Conservation (phyloP, 1,140 invertebrate species). For the Hycleus phaleratus region DNA sequence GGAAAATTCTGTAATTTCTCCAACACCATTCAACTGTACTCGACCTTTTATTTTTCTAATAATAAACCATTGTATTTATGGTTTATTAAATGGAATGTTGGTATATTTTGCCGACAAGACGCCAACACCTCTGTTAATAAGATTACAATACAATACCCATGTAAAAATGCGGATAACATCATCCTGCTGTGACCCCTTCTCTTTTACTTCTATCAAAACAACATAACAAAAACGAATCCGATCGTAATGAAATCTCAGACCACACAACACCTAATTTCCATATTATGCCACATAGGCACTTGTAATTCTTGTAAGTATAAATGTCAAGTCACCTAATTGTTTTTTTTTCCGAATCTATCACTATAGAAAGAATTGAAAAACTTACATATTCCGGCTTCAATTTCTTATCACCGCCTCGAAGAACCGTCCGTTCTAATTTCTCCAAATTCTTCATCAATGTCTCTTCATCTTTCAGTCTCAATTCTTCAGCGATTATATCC, state of each 20-base stretch:
- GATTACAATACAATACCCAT: background rate
- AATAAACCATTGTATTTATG: too few relatives aligned
- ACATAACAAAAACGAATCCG: background rate
- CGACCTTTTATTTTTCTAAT: too few relatives aligned
- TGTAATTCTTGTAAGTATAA: too few relatives aligned
- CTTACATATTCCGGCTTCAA: slow-evolving; percentile 91
- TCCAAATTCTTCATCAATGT: slow-evolving; percentile 72
- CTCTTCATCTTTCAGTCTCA: slow-evolving; percentile 91
- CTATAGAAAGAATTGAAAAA: slow-evolving; percentile 18
- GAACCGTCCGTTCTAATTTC: slow-evolving; percentile 78
- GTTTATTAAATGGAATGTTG: too few relatives aligned
- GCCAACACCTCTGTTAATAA: slow-evolving; percentile 2
- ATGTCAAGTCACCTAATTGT: too few relatives aligned
- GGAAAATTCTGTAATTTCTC: too few relatives aligned
- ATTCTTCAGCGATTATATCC: slow-evolving; percentile 93
- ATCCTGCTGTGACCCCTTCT: too few relatives aligned
- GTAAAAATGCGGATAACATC: too few relatives aligned
- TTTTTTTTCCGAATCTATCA: too few relatives aligned
- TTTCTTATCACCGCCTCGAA: slow-evolving; percentile 92
- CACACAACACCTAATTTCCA: background rate
- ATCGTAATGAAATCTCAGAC: slow-evolving; percentile 6
- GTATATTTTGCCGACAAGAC: background rate
- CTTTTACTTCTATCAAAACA: too few relatives aligned
- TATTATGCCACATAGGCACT: too few relatives aligned
- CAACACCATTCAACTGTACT: too few relatives aligned